These are phyloP conservation scores for Galago senegalensis DNA, from an alignment of 2,797 vertebrate genomes.

Conservation along the genomic window DNA sequence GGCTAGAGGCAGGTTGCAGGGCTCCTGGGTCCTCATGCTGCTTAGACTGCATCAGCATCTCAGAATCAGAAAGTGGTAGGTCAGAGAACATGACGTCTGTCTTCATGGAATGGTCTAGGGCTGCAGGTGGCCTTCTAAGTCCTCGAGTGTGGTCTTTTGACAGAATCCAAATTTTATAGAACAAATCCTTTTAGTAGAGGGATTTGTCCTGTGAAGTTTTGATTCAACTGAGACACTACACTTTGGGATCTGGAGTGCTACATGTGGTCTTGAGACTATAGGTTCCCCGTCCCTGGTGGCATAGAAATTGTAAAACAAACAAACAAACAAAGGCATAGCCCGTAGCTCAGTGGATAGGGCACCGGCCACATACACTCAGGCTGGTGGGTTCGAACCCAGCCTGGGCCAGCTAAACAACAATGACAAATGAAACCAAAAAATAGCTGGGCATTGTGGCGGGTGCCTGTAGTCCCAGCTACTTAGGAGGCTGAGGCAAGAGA, in stretches of 20 bases:
- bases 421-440: no score
- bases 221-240: not conserved
- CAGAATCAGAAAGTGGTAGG: not conserved
- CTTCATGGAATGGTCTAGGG: not conserved
- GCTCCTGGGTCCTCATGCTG: not conserved
- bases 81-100: not conserved
- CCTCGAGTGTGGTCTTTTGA: not conserved
- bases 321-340: no score
- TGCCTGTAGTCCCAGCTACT: no score
- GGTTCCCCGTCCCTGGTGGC: not conserved
- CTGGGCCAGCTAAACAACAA: no score
- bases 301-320: not conserved
- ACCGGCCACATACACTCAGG: no score
- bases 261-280: not conserved
- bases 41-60: not conserved
- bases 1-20: not conserved
- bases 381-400: no score
- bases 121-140: not conserved
- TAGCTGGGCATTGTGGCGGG: no score
- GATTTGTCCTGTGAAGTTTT: not conserved
- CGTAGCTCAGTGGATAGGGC: no score
- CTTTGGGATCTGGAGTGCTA: not conserved
- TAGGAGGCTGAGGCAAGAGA: no score
- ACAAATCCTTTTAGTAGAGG: not conserved
- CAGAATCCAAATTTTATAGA: not conserved